phyloP scores from a whole-genome alignment of 2,797 vertebrate species.

The Capromys pilorides region DNA sequence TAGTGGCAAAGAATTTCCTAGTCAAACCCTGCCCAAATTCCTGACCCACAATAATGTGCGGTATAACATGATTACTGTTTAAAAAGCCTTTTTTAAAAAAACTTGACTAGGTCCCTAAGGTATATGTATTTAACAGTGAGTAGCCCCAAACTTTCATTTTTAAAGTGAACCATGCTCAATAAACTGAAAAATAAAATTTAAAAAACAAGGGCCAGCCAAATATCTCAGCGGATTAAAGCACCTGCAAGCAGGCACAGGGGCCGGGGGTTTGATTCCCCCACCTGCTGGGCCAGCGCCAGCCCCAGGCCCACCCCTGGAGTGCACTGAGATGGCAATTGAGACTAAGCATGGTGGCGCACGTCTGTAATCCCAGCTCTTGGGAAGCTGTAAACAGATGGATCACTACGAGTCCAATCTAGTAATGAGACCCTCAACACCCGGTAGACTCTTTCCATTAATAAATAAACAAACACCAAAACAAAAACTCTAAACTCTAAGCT shows the following conservation, averaged over 20 bases:
- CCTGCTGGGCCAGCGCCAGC: too few relatives aligned
- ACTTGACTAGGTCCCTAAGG: background rate
- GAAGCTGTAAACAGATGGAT: too few relatives aligned
- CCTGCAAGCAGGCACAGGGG: too few relatives aligned
- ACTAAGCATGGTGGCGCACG: too few relatives aligned
- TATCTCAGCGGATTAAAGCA: too few relatives aligned
- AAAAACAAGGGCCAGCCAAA: background rate
- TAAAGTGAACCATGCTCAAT: slow-evolving; percentile 7
- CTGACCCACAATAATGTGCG: background rate
- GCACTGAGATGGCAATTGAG: too few relatives aligned
- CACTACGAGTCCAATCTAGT: too few relatives aligned
- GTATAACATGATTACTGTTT: background rate
- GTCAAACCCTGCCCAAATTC: background rate
- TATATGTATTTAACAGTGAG: background rate
- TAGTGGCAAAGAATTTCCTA: slow-evolving; percentile 27
- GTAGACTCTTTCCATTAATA: too few relatives aligned
- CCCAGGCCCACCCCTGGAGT: too few relatives aligned
- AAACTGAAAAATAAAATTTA: slow-evolving; percentile 17
- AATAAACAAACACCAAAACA: background rate
- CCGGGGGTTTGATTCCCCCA: too few relatives aligned
- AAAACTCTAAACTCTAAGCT: slow-evolving; percentile 5
- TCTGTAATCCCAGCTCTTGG: too few relatives aligned
- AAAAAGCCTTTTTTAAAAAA: background rate
- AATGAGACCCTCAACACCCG: too few relatives aligned
- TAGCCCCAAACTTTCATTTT: slow-evolving; percentile 32